Conservation (phyloP, 2,797 vertebrate genomes). For the Macrochelys suwanniensis region DNA sequence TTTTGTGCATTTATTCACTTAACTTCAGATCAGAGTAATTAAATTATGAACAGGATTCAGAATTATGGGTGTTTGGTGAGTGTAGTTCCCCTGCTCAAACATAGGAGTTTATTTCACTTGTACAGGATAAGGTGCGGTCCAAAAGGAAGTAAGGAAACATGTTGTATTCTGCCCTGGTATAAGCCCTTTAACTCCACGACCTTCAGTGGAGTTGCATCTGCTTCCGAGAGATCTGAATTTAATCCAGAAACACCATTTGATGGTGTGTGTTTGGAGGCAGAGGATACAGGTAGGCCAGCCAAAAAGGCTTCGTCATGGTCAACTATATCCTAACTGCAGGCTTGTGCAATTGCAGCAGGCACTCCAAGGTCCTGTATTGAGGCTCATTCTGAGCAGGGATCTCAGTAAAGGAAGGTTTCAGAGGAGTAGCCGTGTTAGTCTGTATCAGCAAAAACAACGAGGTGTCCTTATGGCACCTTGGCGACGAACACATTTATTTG, state of each 20-base stretch:
- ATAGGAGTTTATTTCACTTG: conserved; percentile 65
- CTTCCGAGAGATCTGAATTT: conserved; percentile 63
- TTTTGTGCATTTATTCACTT: conserved; percentile 58
- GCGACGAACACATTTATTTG: too few species aligned
- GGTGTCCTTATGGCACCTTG: too few species aligned
- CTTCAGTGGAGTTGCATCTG: conserved; percentile 9
- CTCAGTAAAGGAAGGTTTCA: background rate
- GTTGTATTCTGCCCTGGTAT: background rate
- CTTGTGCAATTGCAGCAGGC: background rate
- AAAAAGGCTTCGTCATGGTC: background rate
- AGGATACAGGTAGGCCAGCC: background rate
- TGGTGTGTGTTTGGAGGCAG: background rate
- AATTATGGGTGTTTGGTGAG: conserved; percentile 1
- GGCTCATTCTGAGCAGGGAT: background rate
- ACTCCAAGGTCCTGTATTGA: background rate
- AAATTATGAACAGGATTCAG: conserved; percentile 44
- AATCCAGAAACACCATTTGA: background rate
- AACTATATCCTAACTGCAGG: background rate
- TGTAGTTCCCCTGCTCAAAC: conserved; percentile 56
- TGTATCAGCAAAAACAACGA: too few species aligned
- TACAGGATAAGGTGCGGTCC: conserved; percentile 68
- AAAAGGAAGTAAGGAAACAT: conserved; percentile 66
- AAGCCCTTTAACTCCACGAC: background rate
- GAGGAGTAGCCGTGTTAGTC: too few species aligned
- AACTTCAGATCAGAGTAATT: conserved; percentile 19